These are phyloP conservation scores for Pomatostomus ruficeps DNA, from an alignment of 2,113 vertebrate species.

Conservation along the genomic window DNA sequence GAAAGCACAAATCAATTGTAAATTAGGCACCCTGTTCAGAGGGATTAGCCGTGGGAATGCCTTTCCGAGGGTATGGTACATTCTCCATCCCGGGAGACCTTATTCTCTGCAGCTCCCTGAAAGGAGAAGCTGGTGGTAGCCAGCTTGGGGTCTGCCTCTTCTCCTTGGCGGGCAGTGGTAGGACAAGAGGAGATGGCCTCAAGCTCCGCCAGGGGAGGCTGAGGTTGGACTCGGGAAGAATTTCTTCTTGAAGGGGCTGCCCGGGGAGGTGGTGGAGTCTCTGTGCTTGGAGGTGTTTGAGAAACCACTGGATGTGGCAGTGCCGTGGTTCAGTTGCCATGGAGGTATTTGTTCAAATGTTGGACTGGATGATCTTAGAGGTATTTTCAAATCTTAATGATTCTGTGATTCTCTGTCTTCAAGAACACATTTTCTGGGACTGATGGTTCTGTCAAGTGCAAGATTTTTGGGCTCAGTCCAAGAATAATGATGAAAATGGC, in stretches of 20 bases:
- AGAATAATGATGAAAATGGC: neutral
- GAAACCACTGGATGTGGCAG: accelerated
- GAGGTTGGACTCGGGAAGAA: neutral
- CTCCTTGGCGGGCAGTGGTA: neutral
- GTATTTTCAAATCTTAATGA: neutral
- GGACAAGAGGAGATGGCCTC: neutral
- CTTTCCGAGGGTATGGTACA: neutral
- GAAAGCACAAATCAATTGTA: neutral
- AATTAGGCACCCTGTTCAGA: neutral
- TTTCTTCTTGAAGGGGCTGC: neutral
- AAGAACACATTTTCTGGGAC: neutral
- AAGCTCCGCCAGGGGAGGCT: neutral
- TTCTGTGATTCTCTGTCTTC: neutral
- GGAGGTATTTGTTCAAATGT: neutral
- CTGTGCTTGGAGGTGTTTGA: neutral
- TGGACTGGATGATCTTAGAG: neutral
- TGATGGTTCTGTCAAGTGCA: neutral
- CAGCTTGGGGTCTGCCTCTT: neutral
- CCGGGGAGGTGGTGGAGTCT: neutral
- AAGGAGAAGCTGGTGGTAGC: neutral
- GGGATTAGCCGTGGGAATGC: neutral
- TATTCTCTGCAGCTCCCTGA: neutral
- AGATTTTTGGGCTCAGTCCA: neutral
- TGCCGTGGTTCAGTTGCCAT: neutral
- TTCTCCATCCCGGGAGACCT: neutral